Evolutionary conservation across 2,888 invertebrate genomes (phyloP).

Genomic region (Aphodius sticticus): DNA sequence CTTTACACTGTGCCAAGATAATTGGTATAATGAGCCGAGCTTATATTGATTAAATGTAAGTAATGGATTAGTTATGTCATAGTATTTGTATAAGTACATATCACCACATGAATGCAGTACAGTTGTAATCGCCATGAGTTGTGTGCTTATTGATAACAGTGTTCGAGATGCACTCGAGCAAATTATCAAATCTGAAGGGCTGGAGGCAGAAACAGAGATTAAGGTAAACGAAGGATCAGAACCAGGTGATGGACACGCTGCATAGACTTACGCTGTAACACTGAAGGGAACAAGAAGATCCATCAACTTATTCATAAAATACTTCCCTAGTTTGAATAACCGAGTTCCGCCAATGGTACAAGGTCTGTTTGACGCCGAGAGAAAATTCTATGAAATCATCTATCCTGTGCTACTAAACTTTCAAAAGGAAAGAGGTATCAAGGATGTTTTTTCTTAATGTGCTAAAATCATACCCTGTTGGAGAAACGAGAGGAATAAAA

Average conservation of each 20-base stretch:
- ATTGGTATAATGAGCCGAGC: too few species aligned
- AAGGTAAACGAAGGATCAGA: conserved; percentile 21
- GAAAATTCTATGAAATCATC: conserved; percentile 28
- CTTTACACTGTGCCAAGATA: too few species aligned
- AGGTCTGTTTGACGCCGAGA: conserved; percentile 16
- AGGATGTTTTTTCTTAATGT: conserved; percentile 27
- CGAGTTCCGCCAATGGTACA: background rate
- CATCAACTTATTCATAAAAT: conserved; percentile 29
- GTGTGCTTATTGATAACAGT: background rate
- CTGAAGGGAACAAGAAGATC: conserved; percentile 7
- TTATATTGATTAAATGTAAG: too few species aligned
- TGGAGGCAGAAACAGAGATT: conserved; percentile 4
- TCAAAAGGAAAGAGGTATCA: conserved; percentile 20
- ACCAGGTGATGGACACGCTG: conserved; percentile 27
- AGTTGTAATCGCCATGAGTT: background rate
- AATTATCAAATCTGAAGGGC: background rate
- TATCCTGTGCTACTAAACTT: conserved; percentile 27
- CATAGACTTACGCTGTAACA: conserved; percentile 24
- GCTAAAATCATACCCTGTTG: conserved; percentile 38
- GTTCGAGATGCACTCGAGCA: conserved; percentile 15
- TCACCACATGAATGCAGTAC: background rate
- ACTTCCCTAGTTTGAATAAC: conserved; percentile 6
- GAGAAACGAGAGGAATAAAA: conserved; percentile 34
- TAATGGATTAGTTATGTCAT: background rate
- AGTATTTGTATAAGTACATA: background rate